phyloP scores from a whole-genome alignment of 2,113 vertebrate genomes.

The Sardina pilchardus region DNA sequence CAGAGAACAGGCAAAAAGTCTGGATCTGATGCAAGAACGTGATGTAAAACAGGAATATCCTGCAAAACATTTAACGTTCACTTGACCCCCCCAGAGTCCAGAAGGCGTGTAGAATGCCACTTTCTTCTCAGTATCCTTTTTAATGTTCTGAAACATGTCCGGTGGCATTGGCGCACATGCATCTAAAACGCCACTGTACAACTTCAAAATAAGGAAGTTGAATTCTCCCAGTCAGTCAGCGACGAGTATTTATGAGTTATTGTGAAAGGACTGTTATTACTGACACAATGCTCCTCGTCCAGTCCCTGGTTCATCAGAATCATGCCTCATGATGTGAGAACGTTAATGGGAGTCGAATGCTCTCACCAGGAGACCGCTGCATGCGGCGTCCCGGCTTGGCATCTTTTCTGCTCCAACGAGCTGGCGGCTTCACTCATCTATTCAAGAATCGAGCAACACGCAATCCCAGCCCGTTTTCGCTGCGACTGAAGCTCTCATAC shows the following conservation, averaged over 20 bases:
- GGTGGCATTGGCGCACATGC: not conserved
- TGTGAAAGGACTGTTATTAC: not conserved
- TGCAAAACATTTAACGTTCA: slow-evolving; percentile 13
- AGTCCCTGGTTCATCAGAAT: slow-evolving; percentile 8
- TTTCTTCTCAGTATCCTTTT: not conserved
- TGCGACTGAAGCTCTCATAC: not conserved
- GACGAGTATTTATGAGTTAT: slow-evolving; percentile 3
- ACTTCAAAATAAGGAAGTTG: not conserved
- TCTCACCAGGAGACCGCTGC: slow-evolving; percentile 11
- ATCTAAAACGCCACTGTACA: not conserved
- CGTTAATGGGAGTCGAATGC: slow-evolving; percentile 21
- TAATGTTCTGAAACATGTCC: not conserved
- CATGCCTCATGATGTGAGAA: slow-evolving; percentile 14
- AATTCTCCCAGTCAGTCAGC: not conserved
- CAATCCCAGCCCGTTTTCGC: not conserved
- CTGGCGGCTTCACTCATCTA: slow-evolving; percentile 5
- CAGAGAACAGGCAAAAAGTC: slow-evolving; percentile 11
- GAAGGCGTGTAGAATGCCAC: slow-evolving; percentile 1
- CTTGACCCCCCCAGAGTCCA: not conserved
- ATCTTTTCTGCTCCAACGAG: slow-evolving; percentile 1
- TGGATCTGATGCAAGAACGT: not conserved
- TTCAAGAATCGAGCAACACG: not conserved
- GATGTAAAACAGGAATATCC: slow-evolving; percentile 8
- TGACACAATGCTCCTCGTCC: not conserved
- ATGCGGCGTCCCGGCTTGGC: slow-evolving; percentile 10